A percentile compares a stretch with the other conserved stretches of the same genome.
These are phyloP conservation scores for Drosophila tropicalis DNA, from an alignment of 1,140 invertebrate genomes.

Conservation along the genomic window DNA sequence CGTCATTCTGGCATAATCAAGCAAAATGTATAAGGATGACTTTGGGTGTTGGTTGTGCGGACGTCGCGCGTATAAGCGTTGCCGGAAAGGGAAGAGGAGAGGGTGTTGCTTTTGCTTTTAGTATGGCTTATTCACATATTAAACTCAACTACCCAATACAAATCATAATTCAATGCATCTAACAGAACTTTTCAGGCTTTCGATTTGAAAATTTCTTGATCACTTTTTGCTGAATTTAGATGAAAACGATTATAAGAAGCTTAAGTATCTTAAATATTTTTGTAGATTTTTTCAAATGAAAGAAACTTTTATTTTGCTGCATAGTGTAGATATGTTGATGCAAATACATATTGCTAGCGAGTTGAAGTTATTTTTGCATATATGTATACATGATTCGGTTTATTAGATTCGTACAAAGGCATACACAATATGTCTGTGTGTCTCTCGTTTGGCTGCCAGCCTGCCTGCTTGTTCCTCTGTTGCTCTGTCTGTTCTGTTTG, in stretches of 20 bases:
- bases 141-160: conserved; percentile 47
- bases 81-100: not conserved
- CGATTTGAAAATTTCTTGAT: too few species aligned
- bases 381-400: conserved; percentile 73
- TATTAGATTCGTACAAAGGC: conserved; percentile 78
- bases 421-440: conserved; percentile 59
- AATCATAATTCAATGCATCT: not conserved
- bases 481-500: conserved; percentile 19
- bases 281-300: not conserved
- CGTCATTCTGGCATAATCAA: conserved; percentile 59
- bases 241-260: too few species aligned
- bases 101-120: not conserved
- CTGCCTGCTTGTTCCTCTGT: not conserved
- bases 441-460: conserved; percentile 1
- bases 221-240: too few species aligned
- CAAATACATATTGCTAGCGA: conserved; percentile 33
- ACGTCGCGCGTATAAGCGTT: not conserved
- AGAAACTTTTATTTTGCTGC: conserved; percentile 16
- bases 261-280: too few species aligned
- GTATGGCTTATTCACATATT: conserved; percentile 47
- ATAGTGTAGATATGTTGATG: conserved; percentile 44
- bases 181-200: too few species aligned
- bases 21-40: conserved; percentile 28
- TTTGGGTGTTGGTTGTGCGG: not conserved
- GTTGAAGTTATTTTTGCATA: conserved; percentile 75